Evolutionary conservation across 2,888 invertebrate genomes (phyloP), one percentile per base, ranked within the genome.

Genomic region (Dioctria rufipes): DNA sequence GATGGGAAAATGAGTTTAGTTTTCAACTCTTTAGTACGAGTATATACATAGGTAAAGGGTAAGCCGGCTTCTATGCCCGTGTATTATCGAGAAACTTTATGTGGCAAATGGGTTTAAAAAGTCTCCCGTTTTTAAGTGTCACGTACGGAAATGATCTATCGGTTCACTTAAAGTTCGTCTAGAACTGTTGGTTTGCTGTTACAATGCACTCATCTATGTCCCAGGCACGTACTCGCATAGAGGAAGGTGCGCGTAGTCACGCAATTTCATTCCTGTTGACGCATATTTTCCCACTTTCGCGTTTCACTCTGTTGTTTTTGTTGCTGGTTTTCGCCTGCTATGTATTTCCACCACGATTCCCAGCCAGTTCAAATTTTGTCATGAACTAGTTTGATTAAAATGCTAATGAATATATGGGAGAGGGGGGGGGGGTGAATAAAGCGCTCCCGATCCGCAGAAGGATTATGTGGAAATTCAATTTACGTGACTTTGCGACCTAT

Each of bases 321-420:
- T n/a, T 51, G 3, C 51, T n/a, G 51, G 51, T 51, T 51, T 4
- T n/a, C 9, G 51, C 25, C 25, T 25, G 51, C 25, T 25, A 25
- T 25, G 25, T 25, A 25, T 25, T 25, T 25, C 25, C 25, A 13
- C 67, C 43, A 69, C 46, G 49, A 49, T 13, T 43, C 71, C n/a
- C 40, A 71, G 43, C 37, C 25, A 54, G 37, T 71, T 51, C 39
- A 54, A 54, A 71, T 71, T 71, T 71, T 71, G 51, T 71, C 71
- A 71, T 71, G 71, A 54, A 71, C 71, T 71, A 51, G 71, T 71
- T 71, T 71, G 71, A 71, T 71, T 71, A 71, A 71, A 71, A 71
- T 71, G 71, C 71, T 71, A 71, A 71, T 71, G 71, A 71, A 54
- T 71, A n/a, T 71, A 42, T 54, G 13, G 58, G 13, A 54, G 54